These are phyloP conservation scores for Phrynocephalus versicolor DNA, from an alignment of 2,113 vertebrate species.

Conservation along the genomic window DNA sequence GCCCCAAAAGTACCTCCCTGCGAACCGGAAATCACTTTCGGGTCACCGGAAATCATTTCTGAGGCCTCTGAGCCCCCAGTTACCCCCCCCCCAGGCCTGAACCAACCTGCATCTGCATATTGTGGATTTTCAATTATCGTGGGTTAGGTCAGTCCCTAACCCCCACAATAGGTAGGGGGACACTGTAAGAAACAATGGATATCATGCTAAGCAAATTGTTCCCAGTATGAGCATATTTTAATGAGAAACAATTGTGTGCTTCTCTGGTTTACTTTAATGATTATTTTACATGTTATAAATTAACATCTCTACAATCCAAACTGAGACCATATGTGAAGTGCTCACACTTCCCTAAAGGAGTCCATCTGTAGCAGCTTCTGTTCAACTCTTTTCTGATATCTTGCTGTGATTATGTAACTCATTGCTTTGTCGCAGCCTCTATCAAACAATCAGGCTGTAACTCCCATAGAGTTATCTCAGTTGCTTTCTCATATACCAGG, in stretches of 20 bases:
- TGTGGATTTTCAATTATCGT: too few relatives aligned
- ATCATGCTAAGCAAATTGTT: background rate
- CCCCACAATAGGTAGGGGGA: too few relatives aligned
- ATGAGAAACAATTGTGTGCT: constrained; percentile 10
- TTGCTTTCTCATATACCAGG: background rate
- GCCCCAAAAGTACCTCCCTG: too few relatives aligned
- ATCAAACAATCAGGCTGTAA: background rate
- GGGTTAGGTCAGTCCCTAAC: too few relatives aligned
- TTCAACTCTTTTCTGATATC: constrained; percentile 39
- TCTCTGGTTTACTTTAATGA: constrained; percentile 28
- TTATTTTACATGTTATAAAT: constrained; percentile 32
- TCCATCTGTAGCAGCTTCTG: constrained; percentile 47
- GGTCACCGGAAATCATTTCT: too few relatives aligned
- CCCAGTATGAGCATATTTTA: background rate
- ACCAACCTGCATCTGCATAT: too few relatives aligned
- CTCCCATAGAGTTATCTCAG: background rate
- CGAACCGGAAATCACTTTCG: too few relatives aligned
- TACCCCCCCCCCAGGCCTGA: too few relatives aligned
- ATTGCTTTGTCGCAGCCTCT: background rate
- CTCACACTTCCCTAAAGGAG: constrained; percentile 31
- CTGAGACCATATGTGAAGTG: constrained; percentile 40
- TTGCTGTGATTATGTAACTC: constrained; percentile 15
- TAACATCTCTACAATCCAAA: constrained; percentile 38
- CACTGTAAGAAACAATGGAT: background rate
- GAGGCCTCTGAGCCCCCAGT: too few relatives aligned